These are phyloP conservation scores for Collichthys lucidus DNA, from an alignment of 2,113 vertebrate species.

Conservation along the genomic window DNA sequence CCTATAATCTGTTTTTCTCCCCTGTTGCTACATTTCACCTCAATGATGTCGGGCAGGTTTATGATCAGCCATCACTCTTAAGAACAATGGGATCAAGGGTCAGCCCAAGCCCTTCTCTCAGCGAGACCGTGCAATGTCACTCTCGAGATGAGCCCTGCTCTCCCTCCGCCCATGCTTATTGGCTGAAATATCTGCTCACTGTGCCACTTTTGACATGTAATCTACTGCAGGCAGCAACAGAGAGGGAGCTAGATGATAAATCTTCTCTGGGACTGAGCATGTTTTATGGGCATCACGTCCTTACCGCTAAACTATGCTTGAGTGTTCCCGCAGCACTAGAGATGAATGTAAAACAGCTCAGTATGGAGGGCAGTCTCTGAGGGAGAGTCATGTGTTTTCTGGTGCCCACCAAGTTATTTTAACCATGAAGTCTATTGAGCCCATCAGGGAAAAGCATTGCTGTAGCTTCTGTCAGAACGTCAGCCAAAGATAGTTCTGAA, in stretches of 20 bases:
- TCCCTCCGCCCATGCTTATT: conserved; percentile 56
- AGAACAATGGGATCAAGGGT: conserved; percentile 77
- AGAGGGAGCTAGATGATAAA: conserved; percentile 63
- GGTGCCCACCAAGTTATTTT: conserved; percentile 33
- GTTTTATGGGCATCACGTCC: conserved; percentile 72
- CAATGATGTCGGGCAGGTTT: conserved; percentile 75
- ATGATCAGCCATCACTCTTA: conserved; percentile 75
- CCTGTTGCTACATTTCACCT: conserved; percentile 69
- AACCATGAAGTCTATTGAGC: conserved; percentile 3
- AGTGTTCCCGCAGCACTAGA: conserved; percentile 53
- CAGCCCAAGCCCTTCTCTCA: conserved; percentile 39
- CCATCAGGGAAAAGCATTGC: conserved; percentile 2
- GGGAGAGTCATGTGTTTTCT: conserved; percentile 34
- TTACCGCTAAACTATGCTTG: conserved; percentile 63
- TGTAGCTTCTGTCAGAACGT: neutral
- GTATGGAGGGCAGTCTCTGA: conserved; percentile 20
- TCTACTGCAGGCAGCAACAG: conserved; percentile 67
- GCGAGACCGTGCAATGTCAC: conserved; percentile 56
- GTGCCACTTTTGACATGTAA: conserved; percentile 79
- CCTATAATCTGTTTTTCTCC: conserved; percentile 63
- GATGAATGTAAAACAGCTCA: conserved; percentile 61
- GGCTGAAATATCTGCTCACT: conserved; percentile 78
- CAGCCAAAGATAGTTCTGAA: conserved; percentile 14
- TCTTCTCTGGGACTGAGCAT: conserved; percentile 48
- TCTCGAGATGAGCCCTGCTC: conserved; percentile 34